Percentiles rank a stretch among this genome's conserved stretches.
These are phyloP conservation scores for Pipistrellus nathusii DNA, from an alignment of 2,797 vertebrate species.

Conservation along the genomic window DNA sequence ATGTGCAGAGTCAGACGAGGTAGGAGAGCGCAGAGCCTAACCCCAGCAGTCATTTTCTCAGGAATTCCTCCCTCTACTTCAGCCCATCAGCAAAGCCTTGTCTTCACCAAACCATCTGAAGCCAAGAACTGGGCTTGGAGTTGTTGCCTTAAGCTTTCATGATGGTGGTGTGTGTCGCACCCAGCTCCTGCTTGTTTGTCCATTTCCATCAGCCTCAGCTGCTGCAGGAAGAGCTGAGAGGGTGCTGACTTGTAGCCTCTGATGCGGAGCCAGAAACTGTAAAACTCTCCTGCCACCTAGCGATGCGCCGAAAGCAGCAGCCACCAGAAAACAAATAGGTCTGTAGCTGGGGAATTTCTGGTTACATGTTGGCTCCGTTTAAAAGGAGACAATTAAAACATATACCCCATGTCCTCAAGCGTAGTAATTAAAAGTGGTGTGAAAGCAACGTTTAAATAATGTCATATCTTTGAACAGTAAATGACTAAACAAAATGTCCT, in stretches of 20 bases:
- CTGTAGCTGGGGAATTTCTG: conserved; percentile 47
- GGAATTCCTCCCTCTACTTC: conserved; percentile 11
- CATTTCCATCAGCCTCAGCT: conserved; percentile 25
- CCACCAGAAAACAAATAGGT: neutral
- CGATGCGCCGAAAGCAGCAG: neutral
- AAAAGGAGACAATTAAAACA: conserved; percentile 82
- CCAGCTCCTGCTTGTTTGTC: conserved; percentile 68
- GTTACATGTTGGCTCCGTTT: conserved; percentile 82
- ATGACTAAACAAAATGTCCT: conserved; percentile 66
- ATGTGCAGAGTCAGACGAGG: neutral
- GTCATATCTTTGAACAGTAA: conserved; percentile 67
- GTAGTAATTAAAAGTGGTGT: conserved; percentile 82
- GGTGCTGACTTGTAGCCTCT: neutral
- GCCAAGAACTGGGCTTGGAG: neutral
- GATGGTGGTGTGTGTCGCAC: conserved; percentile 38
- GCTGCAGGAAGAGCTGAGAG: conserved; percentile 13
- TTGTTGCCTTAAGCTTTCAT: conserved; percentile 61
- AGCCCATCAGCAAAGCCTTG: conserved; percentile 15
- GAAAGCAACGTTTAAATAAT: conserved; percentile 81
- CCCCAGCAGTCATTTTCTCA: neutral
- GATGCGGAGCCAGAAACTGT: neutral
- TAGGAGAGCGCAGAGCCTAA: neutral
- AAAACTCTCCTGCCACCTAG: conserved; percentile 84
- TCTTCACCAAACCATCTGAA: neutral
- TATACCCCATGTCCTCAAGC: conserved; percentile 65